phyloP scores from a whole-genome alignment of 2,113 vertebrate species.

The Haliaeetus leucogaster region DNA sequence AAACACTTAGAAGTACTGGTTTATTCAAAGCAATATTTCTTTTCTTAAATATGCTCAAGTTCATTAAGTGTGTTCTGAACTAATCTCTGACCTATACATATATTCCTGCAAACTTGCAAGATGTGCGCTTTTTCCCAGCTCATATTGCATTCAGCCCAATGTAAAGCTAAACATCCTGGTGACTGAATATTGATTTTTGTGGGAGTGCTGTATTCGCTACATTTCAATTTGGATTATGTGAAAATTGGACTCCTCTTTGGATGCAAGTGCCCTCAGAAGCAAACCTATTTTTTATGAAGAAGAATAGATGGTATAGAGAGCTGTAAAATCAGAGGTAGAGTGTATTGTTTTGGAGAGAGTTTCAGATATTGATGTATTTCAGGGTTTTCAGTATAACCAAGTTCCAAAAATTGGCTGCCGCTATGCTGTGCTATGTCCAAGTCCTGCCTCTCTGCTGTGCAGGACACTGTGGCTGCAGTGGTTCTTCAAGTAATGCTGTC shows the following conservation, averaged over 20 bases:
- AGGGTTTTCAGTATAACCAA: not conserved
- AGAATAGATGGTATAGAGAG: not conserved
- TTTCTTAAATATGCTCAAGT: not conserved
- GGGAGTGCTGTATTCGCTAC: not conserved
- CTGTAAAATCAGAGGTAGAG: not conserved
- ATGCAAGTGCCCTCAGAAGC: not conserved
- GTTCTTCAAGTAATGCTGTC: not conserved
- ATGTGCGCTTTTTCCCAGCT: not conserved
- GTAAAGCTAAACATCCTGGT: not conserved
- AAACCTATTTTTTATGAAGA: not conserved
- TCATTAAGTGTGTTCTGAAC: not conserved
- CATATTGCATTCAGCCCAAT: not conserved
- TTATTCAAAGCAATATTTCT: not conserved
- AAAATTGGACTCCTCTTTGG: not conserved
- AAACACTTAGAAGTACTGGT: not conserved
- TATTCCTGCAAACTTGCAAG: not conserved
- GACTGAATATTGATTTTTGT: conserved; percentile 5
- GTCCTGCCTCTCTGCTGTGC: not conserved
- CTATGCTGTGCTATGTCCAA: not conserved
- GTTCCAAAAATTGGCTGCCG: fast-evolving
- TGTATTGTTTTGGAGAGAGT: not conserved
- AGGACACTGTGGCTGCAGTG: not conserved
- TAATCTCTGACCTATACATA: not conserved
- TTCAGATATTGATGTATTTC: not conserved
- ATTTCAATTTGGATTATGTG: not conserved